A percentile compares a stretch with the other conserved stretches of the same genome.
phyloP scores from a whole-genome alignment of 2,113 vertebrate genomes.

The Salvelinus namaycush region DNA sequence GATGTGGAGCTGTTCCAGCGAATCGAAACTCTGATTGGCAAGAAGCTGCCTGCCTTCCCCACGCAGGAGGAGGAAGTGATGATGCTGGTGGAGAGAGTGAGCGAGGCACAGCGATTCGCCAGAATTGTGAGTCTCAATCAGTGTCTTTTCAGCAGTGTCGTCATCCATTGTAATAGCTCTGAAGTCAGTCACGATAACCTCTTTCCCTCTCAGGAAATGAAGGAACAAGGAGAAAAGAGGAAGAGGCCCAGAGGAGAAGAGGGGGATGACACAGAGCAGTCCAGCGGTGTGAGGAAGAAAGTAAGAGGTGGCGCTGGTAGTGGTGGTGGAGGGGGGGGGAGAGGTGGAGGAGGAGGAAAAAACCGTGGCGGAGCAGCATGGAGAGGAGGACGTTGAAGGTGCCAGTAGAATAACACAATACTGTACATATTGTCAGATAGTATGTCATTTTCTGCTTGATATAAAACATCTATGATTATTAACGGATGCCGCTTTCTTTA shows the following conservation, averaged over 20 bases:
- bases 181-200: background rate
- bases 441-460: constrained; percentile 27
- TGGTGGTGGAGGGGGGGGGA: background rate
- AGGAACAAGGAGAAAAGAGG: constrained; percentile 6
- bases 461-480: constrained; percentile 10
- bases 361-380: background rate
- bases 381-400: constrained; percentile 28
- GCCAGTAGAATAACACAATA: constrained; percentile 21
- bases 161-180: background rate
- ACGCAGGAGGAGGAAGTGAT: constrained; percentile 97
- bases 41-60: constrained; percentile 94
- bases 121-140: constrained; percentile 78
- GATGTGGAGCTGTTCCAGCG: constrained; percentile 98
- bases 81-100: constrained; percentile 94
- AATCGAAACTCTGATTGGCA: constrained; percentile 93
- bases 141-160: background rate
- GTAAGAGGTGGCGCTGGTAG: background rate
- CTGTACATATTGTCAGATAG: constrained; percentile 45
- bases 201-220: constrained; percentile 1
- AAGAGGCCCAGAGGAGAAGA: constrained; percentile 1
- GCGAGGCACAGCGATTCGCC: constrained; percentile 93
- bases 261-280: constrained; percentile 7
- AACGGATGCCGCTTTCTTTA: background rate
- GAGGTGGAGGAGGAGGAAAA: background rate
- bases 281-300: constrained; percentile 9